These are phyloP conservation scores for Apocrypta bakeri DNA, from an alignment of 1,140 invertebrate species.

Conservation along the genomic window DNA sequence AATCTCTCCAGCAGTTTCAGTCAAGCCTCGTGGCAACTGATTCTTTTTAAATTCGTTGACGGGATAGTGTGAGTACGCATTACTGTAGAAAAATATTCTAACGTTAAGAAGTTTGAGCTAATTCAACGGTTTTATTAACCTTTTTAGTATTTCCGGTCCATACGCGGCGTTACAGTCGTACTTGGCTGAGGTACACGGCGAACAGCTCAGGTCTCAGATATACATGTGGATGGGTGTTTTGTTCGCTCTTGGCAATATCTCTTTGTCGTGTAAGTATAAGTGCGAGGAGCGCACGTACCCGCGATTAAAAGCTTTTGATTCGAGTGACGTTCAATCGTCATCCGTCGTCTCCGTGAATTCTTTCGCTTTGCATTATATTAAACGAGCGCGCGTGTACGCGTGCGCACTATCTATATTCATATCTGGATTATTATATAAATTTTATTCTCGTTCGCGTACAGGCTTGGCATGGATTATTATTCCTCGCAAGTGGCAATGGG, in stretches of 20 bases:
- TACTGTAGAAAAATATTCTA: no score
- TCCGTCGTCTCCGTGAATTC: background rate
- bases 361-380: background rate
- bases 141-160: conserved; percentile 82
- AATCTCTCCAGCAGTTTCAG: conserved; percentile 74
- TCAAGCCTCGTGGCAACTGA: conserved; percentile 75
- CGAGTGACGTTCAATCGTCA: background rate
- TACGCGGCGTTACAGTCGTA: conserved; percentile 84
- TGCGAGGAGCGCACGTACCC: conserved; percentile 21
- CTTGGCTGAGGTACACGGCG: conserved; percentile 81
- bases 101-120: no score
- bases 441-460: conserved; percentile 55
- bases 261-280: conserved; percentile 64
- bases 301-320: conserved; percentile 38
- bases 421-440: background rate
- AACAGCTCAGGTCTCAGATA: conserved; percentile 78
- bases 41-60: conserved; percentile 76
- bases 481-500: conserved; percentile 73
- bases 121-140: no score
- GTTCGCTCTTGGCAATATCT: conserved; percentile 67
- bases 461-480: conserved; percentile 82
- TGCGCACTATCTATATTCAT: background rate
- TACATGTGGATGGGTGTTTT: conserved; percentile 81
- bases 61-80: conserved; percentile 75
- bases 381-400: no score